Base-by-base conservation (phyloP, 1,140 invertebrate species). In the Drosophila nigrodunni region DNA sequence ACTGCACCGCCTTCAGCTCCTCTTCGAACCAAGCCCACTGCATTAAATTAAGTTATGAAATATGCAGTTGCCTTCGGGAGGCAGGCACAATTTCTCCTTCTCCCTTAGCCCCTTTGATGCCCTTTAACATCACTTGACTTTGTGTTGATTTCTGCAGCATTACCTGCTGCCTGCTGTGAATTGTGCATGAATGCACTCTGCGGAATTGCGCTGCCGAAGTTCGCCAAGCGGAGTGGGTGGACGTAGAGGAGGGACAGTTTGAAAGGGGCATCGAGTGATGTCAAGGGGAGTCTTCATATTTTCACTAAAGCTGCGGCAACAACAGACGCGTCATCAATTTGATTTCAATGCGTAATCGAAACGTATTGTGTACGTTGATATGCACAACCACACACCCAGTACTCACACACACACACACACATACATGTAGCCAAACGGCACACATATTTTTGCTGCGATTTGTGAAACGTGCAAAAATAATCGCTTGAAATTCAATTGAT, bases 401-500 rank as follows among this genome's bases (percentile, higher is more conserved):
- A 65, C 34, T 61, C 41, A 69, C 15, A 15, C 0, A 15, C 15
- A 15, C 47, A 55, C 65, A 57, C 50, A 21, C 18, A 52, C 60
- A 15, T 18, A 52, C 60, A 15, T 18, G 21, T 34, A 54, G 18
- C 8, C 25, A 30, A 15, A 50, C 52, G 49, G 47, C 67, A 60
- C 65, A 68, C 60, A 88, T 88, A 87, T 88, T 87, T 82, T 57
- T 65, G 79, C 80, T 70, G 72, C 73, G 83, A 88, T 87, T 87
- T 88, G 62, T 70, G 79, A 52, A 80, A 87, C 85, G 80, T 87
- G 83, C 80, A 80, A 75, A 82, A 87, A 87, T 87, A 87, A 87
- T 87, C 83, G 83, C 83, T 89, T 78, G 74, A 89, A 89, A 89
- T 89, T 89, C 85, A 89, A 89, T 89, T 89, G 85, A 89, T 89